Percentiles rank a stretch among this genome's conserved stretches.
phyloP scores from a whole-genome alignment of 2,797 vertebrate species.

The Gastrophryne carolinensis region DNA sequence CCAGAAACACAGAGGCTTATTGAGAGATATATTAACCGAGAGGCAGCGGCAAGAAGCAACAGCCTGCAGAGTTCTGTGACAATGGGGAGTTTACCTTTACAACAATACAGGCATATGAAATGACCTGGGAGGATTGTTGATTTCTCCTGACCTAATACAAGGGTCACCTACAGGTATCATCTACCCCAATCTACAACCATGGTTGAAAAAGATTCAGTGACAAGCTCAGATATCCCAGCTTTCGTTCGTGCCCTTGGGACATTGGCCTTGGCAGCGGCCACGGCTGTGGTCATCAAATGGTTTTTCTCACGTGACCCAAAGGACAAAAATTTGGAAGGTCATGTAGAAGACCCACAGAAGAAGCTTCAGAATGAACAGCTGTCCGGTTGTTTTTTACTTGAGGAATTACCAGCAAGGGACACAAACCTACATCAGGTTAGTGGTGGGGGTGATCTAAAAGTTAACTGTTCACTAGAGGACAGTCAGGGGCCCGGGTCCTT shows the following conservation, averaged over 20 bases:
- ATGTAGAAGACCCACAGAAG: background rate
- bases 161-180: no score
- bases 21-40: conserved; percentile 30
- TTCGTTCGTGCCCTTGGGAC: conserved; percentile 31
- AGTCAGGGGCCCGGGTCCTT: background rate
- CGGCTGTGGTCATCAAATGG: conserved; percentile 38
- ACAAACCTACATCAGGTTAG: background rate
- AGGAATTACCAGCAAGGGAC: background rate
- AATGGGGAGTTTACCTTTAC: background rate
- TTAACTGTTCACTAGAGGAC: background rate
- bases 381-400: background rate
- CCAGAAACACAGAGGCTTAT: conserved; percentile 27
- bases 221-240: conserved; percentile 17
- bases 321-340: background rate
- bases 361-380: background rate
- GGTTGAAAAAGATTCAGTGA: conserved; percentile 33
- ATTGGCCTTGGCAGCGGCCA: conserved; percentile 36
- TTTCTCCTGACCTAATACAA: background rate
- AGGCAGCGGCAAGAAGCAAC: conserved; percentile 18
- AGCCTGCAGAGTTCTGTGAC: background rate
- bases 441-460: background rate
- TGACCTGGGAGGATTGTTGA: background rate
- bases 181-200: background rate
- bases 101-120: background rate
- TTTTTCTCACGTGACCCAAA: conserved; percentile 29